Conservation (phyloP, 2,888 invertebrate species). For the Lymantria monacha region DNA sequence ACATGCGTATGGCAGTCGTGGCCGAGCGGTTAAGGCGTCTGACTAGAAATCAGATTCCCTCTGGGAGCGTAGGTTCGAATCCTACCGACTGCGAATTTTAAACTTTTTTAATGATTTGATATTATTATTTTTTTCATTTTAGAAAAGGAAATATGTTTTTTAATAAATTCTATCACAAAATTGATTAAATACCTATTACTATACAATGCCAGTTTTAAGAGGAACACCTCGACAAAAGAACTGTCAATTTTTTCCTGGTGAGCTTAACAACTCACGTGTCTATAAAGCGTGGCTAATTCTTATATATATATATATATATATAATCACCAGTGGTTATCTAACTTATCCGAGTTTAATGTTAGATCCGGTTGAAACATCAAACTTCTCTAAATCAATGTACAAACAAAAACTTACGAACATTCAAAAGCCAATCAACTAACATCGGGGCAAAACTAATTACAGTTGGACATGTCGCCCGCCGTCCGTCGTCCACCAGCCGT, state of each 20-base stretch:
- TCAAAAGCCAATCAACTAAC: slow-evolving; percentile 26
- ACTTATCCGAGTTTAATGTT: background rate
- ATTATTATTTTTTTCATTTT: no score
- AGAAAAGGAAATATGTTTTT: no score
- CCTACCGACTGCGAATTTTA: slow-evolving; percentile 88
- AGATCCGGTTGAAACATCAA: background rate
- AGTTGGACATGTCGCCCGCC: background rate
- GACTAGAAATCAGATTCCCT: slow-evolving; percentile 87
- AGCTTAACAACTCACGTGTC: no score
- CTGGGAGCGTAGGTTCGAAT: slow-evolving; percentile 95
- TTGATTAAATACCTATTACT: no score
- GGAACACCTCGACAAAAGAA: no score
- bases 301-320: no score
- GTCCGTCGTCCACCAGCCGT: background rate
- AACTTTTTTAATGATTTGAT: background rate
- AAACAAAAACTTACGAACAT: slow-evolving; percentile 4
- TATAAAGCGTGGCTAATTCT: no score
- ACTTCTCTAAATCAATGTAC: background rate
- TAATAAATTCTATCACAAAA: no score
- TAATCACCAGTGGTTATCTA: background rate
- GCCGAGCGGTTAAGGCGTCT: slow-evolving; percentile 91
- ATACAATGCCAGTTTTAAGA: no score
- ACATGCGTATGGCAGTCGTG: slow-evolving; percentile 83
- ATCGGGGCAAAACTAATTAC: slow-evolving; percentile 31
- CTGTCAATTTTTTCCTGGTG: no score